Evolutionary conservation across 2,113 vertebrate genomes (phyloP), one percentile per base, ranked within the genome.

Genomic region (Oryzias woworae): DNA sequence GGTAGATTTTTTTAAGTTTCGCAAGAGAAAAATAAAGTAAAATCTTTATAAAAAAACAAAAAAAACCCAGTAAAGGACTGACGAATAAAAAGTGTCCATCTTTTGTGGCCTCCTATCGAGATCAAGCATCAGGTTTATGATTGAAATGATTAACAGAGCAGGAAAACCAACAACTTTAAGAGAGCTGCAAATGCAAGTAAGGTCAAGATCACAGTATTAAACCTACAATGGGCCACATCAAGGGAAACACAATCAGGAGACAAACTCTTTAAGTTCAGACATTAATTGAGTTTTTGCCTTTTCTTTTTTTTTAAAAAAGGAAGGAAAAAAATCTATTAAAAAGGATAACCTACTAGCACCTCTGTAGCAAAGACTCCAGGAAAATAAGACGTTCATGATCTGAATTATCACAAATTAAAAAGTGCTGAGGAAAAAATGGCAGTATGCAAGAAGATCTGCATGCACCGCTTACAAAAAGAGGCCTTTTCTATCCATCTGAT

Each of bases 231-330:
- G 78, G 73, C 66, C 73, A 26, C 64, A 44, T 61, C 62, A 74
- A 72, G 67, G 69, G 71, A 7, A 85, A 86, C 81, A 88, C 81
- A 87, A 84, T 89, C 77, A 75, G 45, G 77, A 78, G 77, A 84
- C 81, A 78, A 36, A 75, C 59, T 75, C 56, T 54, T 71, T 69
- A 54, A 71, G 47, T 73, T 67, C 59, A 80, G 79, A 74, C 77
- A 73, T 73, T 54, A 73, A 66, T 68, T 74, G 59, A 58, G 42
- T 73, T 55, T 71, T 23, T 56, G 26, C 26, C 5, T 5, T 42
- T 45, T 28, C 26, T 53, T 51, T 24, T 15, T 28, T 31, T 48
- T 22, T 55, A 61, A 36, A 53, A 36, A 65, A 73, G 81, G 69
- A 58, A 81, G 85, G 71, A 73, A 78, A 64, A 71, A 81, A 73